A percentile compares a stretch with the other conserved stretches of the same genome.
Conservation (phyloP, 2,888 invertebrate genomes). For the Chrysodeixis includens region DNA sequence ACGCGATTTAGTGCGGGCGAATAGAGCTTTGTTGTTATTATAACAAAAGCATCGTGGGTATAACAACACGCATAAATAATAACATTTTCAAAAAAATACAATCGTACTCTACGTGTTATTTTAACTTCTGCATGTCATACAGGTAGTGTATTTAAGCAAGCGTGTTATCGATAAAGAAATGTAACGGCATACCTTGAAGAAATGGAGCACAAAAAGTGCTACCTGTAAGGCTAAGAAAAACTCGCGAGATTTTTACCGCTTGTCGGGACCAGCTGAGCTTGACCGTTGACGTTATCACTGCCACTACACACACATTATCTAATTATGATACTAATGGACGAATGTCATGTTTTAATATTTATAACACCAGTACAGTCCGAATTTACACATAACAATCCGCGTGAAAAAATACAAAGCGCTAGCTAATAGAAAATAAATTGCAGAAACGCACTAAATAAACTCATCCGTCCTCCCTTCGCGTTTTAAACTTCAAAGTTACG, state of each 20-base stretch:
- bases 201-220: conserved; percentile 86
- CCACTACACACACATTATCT: conserved; percentile 63
- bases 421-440: conserved; percentile 61
- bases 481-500: conserved; percentile 68
- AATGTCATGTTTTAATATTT: conserved; percentile 29
- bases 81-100: conserved; percentile 37
- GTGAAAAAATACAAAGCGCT: conserved; percentile 44
- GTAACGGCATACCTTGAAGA: conserved; percentile 86
- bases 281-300: conserved; percentile 84
- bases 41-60: conserved; percentile 33
- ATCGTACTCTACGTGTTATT: conserved; percentile 45
- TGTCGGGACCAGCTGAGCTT: conserved; percentile 86
- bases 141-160: conserved; percentile 53
- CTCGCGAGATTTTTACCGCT: conserved; percentile 87
- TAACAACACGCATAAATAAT: conserved; percentile 49
- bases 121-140: conserved; percentile 40
- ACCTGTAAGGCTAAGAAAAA: conserved; percentile 81
- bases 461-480: conserved; percentile 58
- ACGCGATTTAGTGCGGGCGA: conserved; percentile 36
- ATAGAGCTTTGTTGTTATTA: conserved; percentile 38
- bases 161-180: conserved; percentile 65
- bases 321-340: conserved; percentile 32
- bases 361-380: conserved; percentile 27
- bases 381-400: conserved; percentile 36
- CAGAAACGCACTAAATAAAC: conserved; percentile 56